Evolutionary conservation across 2,113 vertebrate species (phyloP).

Genomic region (Brachyhypopomus gauderio): DNA sequence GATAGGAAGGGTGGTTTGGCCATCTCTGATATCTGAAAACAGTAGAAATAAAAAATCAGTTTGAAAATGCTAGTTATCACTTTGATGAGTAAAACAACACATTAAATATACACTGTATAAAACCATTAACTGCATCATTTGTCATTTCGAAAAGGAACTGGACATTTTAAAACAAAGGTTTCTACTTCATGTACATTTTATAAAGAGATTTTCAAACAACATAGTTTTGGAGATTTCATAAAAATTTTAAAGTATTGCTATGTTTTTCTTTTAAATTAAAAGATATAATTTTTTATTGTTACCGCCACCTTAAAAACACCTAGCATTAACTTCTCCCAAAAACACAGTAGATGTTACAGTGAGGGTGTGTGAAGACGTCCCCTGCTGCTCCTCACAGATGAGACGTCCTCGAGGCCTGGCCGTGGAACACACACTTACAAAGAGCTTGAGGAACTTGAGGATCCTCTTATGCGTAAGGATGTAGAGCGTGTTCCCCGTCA

Average conservation of each 20-base stretch:
- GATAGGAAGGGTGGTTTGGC: constrained; percentile 89
- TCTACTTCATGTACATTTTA: too few species aligned
- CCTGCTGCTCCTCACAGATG: too few species aligned
- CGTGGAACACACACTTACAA: constrained; percentile 83
- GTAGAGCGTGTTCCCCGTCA: constrained; percentile 93
- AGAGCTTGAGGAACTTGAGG: constrained; percentile 97
- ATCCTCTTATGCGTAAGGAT: constrained; percentile 99
- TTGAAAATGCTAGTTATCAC: neutral
- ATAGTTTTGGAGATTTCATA: too few species aligned
- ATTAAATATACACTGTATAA: too few species aligned
- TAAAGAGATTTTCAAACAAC: too few species aligned
- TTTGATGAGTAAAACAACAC: too few species aligned
- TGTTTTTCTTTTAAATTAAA: too few species aligned
- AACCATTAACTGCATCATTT: too few species aligned
- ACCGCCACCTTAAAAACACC: neutral
- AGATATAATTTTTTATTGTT: neutral
- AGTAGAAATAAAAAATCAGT: constrained; percentile 14
- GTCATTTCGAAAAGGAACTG: too few species aligned
- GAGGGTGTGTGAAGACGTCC: too few species aligned
- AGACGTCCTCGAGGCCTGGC: neutral
- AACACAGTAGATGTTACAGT: neutral
- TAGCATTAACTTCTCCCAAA: neutral
- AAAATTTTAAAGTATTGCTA: too few species aligned
- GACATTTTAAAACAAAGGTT: too few species aligned
- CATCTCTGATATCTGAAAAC: constrained; percentile 90